Conservation (phyloP, 2,797 vertebrate species). For the Argyrosomus regius region DNA sequence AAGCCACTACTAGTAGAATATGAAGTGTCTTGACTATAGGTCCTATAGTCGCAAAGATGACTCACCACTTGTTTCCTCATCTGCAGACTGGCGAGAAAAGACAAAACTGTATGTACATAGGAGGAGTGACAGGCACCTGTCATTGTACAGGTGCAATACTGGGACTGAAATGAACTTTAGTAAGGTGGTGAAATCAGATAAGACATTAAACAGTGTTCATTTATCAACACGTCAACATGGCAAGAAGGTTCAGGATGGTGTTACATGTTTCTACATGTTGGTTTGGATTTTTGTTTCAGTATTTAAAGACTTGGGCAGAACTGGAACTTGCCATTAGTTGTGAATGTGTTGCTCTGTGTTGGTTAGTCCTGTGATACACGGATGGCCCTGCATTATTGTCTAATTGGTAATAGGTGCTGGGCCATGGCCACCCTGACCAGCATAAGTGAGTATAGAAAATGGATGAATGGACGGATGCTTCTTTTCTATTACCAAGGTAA, state of each 20-base stretch:
- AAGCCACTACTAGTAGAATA: slow-evolving; percentile 27
- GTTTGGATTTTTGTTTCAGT: too few species aligned
- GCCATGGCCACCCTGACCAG: background rate
- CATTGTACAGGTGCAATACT: background rate
- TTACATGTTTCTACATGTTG: too few species aligned
- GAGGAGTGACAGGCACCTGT: background rate
- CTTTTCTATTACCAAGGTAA: background rate
- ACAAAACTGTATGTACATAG: background rate
- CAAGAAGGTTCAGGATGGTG: background rate
- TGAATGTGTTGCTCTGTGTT: slow-evolving; percentile 5
- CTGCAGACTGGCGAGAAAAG: slow-evolving; percentile 4
- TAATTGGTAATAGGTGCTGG: background rate
- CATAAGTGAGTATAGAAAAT: background rate
- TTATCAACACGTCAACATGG: too few species aligned
- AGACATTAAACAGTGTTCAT: too few species aligned
- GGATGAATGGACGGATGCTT: background rate
- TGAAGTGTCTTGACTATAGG: slow-evolving; percentile 3
- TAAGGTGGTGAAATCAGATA: background rate
- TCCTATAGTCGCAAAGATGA: slow-evolving; percentile 33
- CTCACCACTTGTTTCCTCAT: slow-evolving; percentile 4
- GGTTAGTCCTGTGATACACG: background rate
- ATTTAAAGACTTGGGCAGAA: background rate
- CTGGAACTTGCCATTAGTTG: background rate
- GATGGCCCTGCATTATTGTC: background rate
- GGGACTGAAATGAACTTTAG: slow-evolving; percentile 17